Base-by-base conservation (phyloP, 2,888 invertebrate species). In the Campoletis raptor region DNA sequence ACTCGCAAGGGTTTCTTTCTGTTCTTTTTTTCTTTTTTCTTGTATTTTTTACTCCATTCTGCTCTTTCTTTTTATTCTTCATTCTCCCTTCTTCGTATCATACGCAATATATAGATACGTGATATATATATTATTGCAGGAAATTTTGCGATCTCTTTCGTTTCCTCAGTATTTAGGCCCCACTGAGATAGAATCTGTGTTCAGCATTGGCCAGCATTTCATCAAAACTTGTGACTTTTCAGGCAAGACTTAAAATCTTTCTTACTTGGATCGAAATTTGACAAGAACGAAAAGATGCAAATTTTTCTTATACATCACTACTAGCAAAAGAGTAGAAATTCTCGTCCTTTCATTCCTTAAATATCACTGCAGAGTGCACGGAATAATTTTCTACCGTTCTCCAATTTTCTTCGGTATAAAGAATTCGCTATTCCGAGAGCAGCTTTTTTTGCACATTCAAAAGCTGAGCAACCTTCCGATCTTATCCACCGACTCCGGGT, bases 221-320 rank as follows among this genome's bases (percentile, higher is more conserved):
- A 92, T 92, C 91, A 90, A 92, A 91, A 91, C 89, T 92, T 91
- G 90, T 78, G 89, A 89, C 87, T 90, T 89, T 84, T 74, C 21
- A 82, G 52, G 57, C 64, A 24, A 73, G 42, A 70, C 66, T 36
- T 21, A 30, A 30, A 30, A 24, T 74, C n/a, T 36, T 24, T 40
- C 40, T 40, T 37, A 40, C 67, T 54, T 40, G 45, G 9, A 37
- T 21, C 18, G 24, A 52, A 24, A 30, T n/a, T 73, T 30, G 15
- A 45, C 45, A 45, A 48, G 72, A 64, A 45, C 30, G 10, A 66
- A 42, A 64, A 66, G 52, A 54, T 18, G 30, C 30, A 36, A 52
- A 18, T 70, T 30, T 36, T 30, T n/a, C n/a, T n/a, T n/a, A n/a
- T n/a, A n/a, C n/a, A n/a, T n/a, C n/a, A n/a, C n/a, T n/a, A n/a